These are phyloP conservation scores for Melanotaenia maccullochi DNA, from an alignment of 2,797 vertebrate species.

Conservation along the genomic window DNA sequence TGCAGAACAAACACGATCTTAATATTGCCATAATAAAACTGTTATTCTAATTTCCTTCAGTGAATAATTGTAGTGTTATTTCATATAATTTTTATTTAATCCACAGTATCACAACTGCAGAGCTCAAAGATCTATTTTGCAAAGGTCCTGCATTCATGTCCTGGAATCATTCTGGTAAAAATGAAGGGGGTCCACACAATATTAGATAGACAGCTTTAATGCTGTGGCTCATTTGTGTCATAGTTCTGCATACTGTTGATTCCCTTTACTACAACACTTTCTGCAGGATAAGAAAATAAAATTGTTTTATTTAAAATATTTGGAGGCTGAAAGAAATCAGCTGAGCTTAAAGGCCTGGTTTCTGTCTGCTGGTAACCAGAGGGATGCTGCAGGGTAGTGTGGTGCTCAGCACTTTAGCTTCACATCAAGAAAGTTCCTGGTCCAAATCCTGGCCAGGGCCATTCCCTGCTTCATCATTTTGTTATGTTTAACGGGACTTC, in stretches of 20 bases:
- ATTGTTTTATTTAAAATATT: not conserved
- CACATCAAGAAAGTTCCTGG: too few relatives aligned
- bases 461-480: conserved; percentile 1
- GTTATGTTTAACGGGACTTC: not conserved
- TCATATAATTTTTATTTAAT: not conserved
- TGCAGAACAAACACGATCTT: not conserved
- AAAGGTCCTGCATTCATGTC: not conserved
- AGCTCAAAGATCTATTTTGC: not conserved
- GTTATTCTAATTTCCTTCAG: too few relatives aligned
- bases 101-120: not conserved
- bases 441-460: too few relatives aligned
- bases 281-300: not conserved
- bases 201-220: not conserved
- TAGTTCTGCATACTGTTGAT: not conserved
- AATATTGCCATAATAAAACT: not conserved
- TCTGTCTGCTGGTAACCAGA: too few relatives aligned
- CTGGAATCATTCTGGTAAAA: not conserved
- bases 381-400: too few relatives aligned
- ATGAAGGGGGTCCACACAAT: not conserved
- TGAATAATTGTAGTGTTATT: too few relatives aligned
- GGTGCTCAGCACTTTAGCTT: too few relatives aligned
- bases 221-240: not conserved
- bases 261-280: not conserved
- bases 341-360: not conserved
- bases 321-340: conserved; percentile 8